These are phyloP conservation scores for Enteromius viviparus DNA, from an alignment of 2,797 vertebrate species.

Conservation along the genomic window DNA sequence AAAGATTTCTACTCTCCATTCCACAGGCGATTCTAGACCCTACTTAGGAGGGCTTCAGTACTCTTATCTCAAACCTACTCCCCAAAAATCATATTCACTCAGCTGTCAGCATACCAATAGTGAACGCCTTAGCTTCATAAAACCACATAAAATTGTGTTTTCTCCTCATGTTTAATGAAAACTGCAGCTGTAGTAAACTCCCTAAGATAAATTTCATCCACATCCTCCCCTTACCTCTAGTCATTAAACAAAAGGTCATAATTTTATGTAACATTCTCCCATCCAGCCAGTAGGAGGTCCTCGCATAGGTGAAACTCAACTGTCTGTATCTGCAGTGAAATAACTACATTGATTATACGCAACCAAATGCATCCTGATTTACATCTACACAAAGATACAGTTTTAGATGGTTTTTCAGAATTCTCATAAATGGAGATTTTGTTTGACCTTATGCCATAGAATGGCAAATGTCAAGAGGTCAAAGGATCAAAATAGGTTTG, in stretches of 20 bases:
- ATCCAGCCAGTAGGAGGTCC: not conserved
- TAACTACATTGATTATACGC: not conserved
- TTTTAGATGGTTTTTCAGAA: not conserved
- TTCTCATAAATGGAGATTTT: not conserved
- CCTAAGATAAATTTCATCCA: not conserved
- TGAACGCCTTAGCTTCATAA: not conserved
- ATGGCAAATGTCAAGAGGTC: not conserved
- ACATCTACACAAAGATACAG: not conserved
- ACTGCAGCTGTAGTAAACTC: not conserved
- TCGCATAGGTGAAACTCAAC: not conserved
- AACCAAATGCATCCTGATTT: not conserved
- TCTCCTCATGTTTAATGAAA: slow-evolving; percentile 2
- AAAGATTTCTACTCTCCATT: not conserved
- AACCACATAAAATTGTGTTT: not conserved
- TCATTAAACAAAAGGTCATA: not conserved
- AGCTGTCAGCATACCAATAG: not conserved
- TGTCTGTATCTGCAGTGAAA: not conserved
- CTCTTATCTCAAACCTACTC: not conserved
- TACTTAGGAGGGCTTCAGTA: not conserved
- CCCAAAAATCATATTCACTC: not conserved
- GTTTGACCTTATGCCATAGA: not conserved
- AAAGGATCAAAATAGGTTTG: not conserved
- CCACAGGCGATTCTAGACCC: not conserved
- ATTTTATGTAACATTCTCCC: not conserved
- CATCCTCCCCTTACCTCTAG: not conserved